phyloP scores from a whole-genome alignment of 2,888 invertebrate species.

The Psylliodes chrysocephalus region DNA sequence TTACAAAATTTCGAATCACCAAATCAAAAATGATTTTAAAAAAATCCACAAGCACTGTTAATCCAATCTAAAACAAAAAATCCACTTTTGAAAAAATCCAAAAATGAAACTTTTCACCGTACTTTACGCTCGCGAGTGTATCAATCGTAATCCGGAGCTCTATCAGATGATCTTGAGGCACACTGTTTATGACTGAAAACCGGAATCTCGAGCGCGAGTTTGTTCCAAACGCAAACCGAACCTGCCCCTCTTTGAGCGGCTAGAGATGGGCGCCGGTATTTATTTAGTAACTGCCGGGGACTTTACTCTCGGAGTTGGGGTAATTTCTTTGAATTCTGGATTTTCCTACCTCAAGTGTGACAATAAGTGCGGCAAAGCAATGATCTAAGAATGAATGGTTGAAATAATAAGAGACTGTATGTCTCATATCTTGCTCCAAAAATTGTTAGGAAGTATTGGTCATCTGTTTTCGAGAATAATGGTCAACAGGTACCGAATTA shows the following conservation, averaged over 20 bases:
- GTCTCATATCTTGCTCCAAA: background rate
- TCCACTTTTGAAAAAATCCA: background rate
- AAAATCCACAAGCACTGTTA: constrained; percentile 31
- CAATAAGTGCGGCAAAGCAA: background rate
- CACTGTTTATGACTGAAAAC: constrained; percentile 38
- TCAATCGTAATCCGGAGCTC: constrained; percentile 20
- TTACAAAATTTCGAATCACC: constrained; percentile 25
- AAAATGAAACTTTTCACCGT: too few relatives aligned
- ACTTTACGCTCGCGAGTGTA: constrained; percentile 12
- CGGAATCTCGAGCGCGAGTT: constrained; percentile 33
- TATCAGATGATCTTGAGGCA: constrained; percentile 35
- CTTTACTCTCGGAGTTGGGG: background rate
- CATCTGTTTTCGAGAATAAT: background rate
- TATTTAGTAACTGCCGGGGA: constrained; percentile 12
- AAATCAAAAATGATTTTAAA: constrained; percentile 8
- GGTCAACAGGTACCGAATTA: background rate
- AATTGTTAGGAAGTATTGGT: background rate
- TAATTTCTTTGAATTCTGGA: constrained; percentile 6
- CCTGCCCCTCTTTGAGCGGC: constrained; percentile 28
- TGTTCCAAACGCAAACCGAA: constrained; percentile 35
- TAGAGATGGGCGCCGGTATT: constrained; percentile 22
- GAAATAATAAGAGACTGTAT: constrained; percentile 12
- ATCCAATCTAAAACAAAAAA: constrained; percentile 14
- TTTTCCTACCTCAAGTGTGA: constrained; percentile 18
- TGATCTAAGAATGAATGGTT: background rate